Percentiles rank a stretch among this genome's conserved stretches.
Conservation (phyloP, 2,113 vertebrate genomes). For the Sterna hirundo region DNA sequence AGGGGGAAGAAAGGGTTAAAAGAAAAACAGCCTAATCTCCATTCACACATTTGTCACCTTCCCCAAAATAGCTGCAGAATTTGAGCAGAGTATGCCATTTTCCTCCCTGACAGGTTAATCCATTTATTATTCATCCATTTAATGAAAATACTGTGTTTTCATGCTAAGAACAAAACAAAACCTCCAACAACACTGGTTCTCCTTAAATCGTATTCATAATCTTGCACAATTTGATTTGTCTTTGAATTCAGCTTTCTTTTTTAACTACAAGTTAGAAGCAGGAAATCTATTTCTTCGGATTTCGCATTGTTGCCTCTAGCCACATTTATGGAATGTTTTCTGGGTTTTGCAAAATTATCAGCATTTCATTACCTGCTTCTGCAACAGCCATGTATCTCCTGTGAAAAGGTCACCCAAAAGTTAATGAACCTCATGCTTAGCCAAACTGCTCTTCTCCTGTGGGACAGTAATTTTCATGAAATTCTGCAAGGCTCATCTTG, state of each 20-base stretch:
- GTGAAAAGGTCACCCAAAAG: constrained; percentile 56
- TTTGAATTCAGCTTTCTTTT: constrained; percentile 38
- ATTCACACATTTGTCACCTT: constrained; percentile 14
- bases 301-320: constrained; percentile 25
- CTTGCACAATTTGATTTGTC: background rate
- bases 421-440: constrained; percentile 55
- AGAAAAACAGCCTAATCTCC: constrained; percentile 36
- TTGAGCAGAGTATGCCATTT: constrained; percentile 29
- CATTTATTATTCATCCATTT: constrained; percentile 46
- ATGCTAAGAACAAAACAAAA: constrained; percentile 42
- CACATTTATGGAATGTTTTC: constrained; percentile 40
- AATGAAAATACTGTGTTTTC: constrained; percentile 46
- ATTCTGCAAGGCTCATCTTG: constrained; percentile 27
- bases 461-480: constrained; percentile 39
- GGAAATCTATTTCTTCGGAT: constrained; percentile 16
- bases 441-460: constrained; percentile 24
- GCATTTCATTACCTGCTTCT: constrained; percentile 52
- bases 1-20: background rate
- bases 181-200: background rate
- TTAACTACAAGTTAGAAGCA: background rate
- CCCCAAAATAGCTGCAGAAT: constrained; percentile 38
- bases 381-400: constrained; percentile 34
- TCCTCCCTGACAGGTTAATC: constrained; percentile 58
- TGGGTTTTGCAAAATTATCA: constrained; percentile 36
- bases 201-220: constrained; percentile 19